Evolutionary conservation across 2,888 invertebrate species (phyloP), one percentile per base, ranked within the genome.

Genomic region (Caenorhabditis parvicauda): DNA sequence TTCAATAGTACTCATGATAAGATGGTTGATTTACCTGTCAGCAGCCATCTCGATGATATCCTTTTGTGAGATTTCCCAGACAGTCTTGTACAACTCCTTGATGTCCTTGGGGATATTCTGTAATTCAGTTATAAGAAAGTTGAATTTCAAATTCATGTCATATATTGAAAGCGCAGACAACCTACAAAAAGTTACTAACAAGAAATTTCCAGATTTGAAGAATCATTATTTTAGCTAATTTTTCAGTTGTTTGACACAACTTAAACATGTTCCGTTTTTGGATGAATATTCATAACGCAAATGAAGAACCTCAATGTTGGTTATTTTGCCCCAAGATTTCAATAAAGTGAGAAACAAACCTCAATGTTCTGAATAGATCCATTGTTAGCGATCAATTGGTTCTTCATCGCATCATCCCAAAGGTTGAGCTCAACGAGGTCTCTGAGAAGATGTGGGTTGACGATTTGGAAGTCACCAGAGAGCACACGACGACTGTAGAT

Each of bases 321-420:
- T n/a, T n/a, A 44, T n/a, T 44, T 22, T 44, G 17, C 25, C 12
- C 14, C n/a, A 38, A 21, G 21, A 47, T 37, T 7, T 47, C 5
- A n/a, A n/a, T n/a, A n/a, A n/a, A n/a, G n/a, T n/a, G n/a, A n/a
- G 12, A 21, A 21, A 24, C 14, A 45, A 47, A 52, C 72, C 2
- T 65, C 62, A 39, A 81, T 78, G 28, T 74, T 86, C 83, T 88
- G 94, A 70, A 96, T 88, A 0, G 96, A 96, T 41, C 98, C 98
- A 82, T 90, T 89, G 74, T 89, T 87, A 25, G 90, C 89, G 63
- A 98, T 90, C 21, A 98, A 88, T 74, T 89, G 87, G 83, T 93
- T 93, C 83, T 95, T 95, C 90, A 96, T 91, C 35, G 90, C 88
- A 53, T 93, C 92, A 82, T 89, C 88, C 98, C 98, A 98, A 39